These are phyloP conservation scores for Taurulus bubalis DNA, from an alignment of 2,113 vertebrate species.

Conservation along the genomic window DNA sequence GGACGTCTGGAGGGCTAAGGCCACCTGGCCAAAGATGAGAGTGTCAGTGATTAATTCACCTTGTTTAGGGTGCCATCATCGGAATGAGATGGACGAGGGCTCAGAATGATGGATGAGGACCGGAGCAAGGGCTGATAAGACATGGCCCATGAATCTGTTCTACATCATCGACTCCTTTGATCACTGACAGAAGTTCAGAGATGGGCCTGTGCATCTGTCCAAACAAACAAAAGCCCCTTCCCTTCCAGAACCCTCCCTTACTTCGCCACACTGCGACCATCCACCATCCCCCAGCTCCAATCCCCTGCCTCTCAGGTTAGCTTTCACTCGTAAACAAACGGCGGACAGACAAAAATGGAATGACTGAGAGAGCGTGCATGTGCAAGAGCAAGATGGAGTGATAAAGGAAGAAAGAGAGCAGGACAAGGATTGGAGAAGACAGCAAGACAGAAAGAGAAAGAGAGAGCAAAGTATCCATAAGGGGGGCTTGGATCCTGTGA, in stretches of 20 bases:
- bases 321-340: slow-evolving; percentile 62
- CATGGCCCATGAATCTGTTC: slow-evolving; percentile 97
- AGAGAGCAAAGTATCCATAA: slow-evolving; percentile 68
- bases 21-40: slow-evolving; percentile 92
- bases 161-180: slow-evolving; percentile 95
- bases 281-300: slow-evolving; percentile 18
- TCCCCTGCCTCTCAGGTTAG: slow-evolving; percentile 67
- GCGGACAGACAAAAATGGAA: slow-evolving; percentile 57
- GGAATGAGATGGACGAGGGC: slow-evolving; percentile 88
- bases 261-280: slow-evolving; percentile 35
- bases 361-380: slow-evolving; percentile 50
- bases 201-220: slow-evolving; percentile 93
- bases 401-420: slow-evolving; percentile 48
- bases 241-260: slow-evolving; percentile 58
- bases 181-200: slow-evolving; percentile 94
- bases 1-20: slow-evolving; percentile 89
- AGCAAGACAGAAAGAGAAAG: slow-evolving; percentile 53
- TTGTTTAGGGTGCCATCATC: slow-evolving; percentile 92
- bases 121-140: slow-evolving; percentile 92
- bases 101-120: slow-evolving; percentile 90
- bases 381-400: slow-evolving; percentile 57
- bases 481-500: slow-evolving; percentile 74
- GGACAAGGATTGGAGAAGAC: slow-evolving; percentile 56
- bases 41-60: slow-evolving; percentile 93
- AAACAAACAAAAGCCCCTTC: slow-evolving; percentile 89